Evolutionary conservation across 1,140 invertebrate genomes (phyloP), one percentile per base, ranked within the genome.

Genomic region (Aleiodes sp.): DNA sequence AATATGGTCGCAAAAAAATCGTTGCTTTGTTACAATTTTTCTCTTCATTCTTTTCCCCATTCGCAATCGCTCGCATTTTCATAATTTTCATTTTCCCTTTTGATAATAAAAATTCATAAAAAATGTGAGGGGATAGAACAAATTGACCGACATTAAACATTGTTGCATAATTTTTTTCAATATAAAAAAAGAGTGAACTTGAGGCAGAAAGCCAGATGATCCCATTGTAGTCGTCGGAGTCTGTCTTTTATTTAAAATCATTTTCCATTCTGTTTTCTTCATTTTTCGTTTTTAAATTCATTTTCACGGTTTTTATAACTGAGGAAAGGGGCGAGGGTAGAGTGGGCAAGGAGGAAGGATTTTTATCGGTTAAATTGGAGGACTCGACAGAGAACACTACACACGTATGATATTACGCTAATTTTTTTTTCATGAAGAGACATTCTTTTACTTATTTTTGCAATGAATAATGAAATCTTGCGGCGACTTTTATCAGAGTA

Each of bases 211-310:
- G 39, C 39, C 21, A 52, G 46, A 52, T 24, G 46, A 52, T 52
- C 46, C 21, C 46, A 52, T 52, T 52, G 46, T 52, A 16, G 46
- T 52, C 46, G 46, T 52, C 46, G 46, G 21, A 52, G 46, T 52
- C 21, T 52, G 46, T 21, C 21, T 52, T 16, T n/a, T n/a, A n/a
- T n/a, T n/a, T n/a, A n/a, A n/a, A n/a, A n/a, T n/a, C n/a, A n/a
- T n/a, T n/a, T n/a, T n/a, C n/a, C n/a, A n/a, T n/a, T n/a, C n/a
- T n/a, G n/a, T n/a, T n/a, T 52, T 24, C 21, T 24, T 24, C 16
- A 3, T 16, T 1, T 24, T 8, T 21, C 16, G 26, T 24, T 46
- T n/a, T 46, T 19, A 16, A 14, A 46, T 46, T 46, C 41, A 52
- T 52, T 52, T n/a, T 24, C 46, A 24, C 46, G n/a, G 21, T 52